Conservation (phyloP, 2,113 vertebrate species). For the Pogona vitticeps region DNA sequence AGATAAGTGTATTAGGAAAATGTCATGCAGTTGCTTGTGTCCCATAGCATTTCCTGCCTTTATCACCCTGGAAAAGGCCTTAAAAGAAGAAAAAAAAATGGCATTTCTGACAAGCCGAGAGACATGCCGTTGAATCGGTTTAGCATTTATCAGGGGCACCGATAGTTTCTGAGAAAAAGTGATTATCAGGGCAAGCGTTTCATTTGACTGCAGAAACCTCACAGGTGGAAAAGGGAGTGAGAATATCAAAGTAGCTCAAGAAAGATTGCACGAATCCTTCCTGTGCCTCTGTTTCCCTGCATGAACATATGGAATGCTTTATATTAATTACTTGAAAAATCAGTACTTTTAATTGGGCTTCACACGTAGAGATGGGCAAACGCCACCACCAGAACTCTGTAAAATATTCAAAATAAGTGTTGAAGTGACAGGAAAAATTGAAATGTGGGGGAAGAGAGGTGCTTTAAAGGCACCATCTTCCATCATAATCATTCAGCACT, state of each 20-base stretch:
- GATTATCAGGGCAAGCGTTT: conserved; percentile 23
- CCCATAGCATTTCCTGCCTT: conserved; percentile 21
- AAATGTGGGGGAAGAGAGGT: too few species aligned
- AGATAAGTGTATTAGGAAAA: conserved; percentile 27
- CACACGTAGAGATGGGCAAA: background rate
- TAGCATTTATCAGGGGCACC: conserved; percentile 22
- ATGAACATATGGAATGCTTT: background rate
- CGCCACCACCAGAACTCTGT: background rate
- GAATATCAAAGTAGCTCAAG: conserved; percentile 3
- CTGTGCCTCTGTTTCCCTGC: background rate
- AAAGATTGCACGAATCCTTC: background rate
- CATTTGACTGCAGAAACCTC: conserved; percentile 27
- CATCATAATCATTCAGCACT: background rate
- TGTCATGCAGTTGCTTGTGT: background rate
- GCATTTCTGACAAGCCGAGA: conserved; percentile 23
- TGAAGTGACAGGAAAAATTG: background rate
- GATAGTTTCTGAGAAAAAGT: conserved; percentile 21
- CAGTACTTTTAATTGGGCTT: background rate
- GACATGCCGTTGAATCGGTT: conserved; percentile 4
- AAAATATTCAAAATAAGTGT: background rate
- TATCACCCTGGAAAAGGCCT: conserved; percentile 19
- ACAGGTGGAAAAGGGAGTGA: background rate
- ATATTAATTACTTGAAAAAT: background rate
- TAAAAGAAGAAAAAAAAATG: conserved; percentile 22
- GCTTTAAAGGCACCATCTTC: background rate